Base-by-base conservation (phyloP, 2,797 vertebrate genomes). In the Phoeniculus purpureus region DNA sequence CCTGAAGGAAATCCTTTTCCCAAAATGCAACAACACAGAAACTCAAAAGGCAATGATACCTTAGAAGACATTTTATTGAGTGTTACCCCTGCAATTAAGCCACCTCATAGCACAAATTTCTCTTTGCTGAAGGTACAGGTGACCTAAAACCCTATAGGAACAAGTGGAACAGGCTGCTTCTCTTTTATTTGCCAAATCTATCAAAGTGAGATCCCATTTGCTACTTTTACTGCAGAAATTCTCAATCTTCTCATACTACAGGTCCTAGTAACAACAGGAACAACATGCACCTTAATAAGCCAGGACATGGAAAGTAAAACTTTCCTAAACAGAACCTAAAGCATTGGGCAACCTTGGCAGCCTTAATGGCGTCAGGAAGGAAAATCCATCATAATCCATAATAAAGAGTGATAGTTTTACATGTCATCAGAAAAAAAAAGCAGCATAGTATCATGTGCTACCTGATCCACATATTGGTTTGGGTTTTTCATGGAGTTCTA, bases 401-500 rank as follows among this genome's bases (percentile, higher is more conserved):
- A 58, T 19, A 48, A n/a, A 66, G 25, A 48, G 18, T 12, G 21
- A 25, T 19, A 77, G 55, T 20, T 66, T 70, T 27, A 65, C 34
- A 71, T 18, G 22, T 55, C 0, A 2, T 17, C 40, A 64, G 51
- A 59, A 59, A 79, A 45, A 25, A 61, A 52, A 45, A 9, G 37
- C 13, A 45, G 47, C 14, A 31, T 1, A 40, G 25, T 14, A 31
- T 18, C 9, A 19, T 2, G 21, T 47, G 52, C 45, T 37, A 29
- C 26, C 18, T 40, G 40, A 68, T 21, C 16, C 4, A 2, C 29
- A 34, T 0, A 2, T 17, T 43, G 3, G 5, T 26, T 23, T 25
- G 15, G 16, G 13, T 67, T 54, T 25, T 29, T 29, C 17, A 4
- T 22, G 19, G 43, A 61, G 25, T 50, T 59, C 43, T 48, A 31